These are phyloP conservation scores for Grallaria varia DNA, from an alignment of 2,113 vertebrate species.

Conservation along the genomic window DNA sequence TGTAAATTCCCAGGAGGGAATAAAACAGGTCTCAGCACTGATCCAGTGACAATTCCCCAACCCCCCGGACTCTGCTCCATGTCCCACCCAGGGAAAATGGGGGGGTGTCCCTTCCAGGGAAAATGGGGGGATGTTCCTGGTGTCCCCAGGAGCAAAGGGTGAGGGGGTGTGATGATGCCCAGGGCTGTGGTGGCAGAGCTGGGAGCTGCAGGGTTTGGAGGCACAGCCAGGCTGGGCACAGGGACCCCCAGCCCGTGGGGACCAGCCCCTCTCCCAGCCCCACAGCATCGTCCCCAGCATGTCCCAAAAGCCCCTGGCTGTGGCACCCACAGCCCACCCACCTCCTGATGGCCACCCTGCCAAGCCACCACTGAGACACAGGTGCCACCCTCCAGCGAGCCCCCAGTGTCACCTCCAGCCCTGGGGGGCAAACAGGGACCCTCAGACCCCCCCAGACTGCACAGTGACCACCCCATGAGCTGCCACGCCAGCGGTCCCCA, in stretches of 20 bases:
- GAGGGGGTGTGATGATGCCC: neutral
- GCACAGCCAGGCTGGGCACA: neutral
- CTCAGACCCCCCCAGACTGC: neutral
- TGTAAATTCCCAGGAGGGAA: neutral
- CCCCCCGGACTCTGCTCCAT: fast-evolving
- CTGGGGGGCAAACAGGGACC: neutral
- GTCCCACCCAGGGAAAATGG: neutral
- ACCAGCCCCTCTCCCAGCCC: neutral
- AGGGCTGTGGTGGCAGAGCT: neutral
- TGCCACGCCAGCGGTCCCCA: fast-evolving
- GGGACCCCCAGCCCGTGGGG: neutral
- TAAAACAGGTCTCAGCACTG: fast-evolving
- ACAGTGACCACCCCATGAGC: neutral
- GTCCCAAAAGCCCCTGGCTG: neutral
- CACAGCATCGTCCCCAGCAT: fast-evolving
- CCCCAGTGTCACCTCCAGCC: neutral
- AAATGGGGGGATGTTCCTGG: neutral
- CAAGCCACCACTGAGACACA: neutral
- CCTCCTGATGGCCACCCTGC: neutral
- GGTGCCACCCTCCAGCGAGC: neutral
- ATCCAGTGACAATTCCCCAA: neutral
- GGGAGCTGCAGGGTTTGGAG: fast-evolving
- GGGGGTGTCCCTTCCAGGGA: neutral
- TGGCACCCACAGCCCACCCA: fast-evolving
- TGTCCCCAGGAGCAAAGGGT: neutral